phyloP scores from a whole-genome alignment of 2,888 invertebrate species.

The Dugesia japonica region DNA sequence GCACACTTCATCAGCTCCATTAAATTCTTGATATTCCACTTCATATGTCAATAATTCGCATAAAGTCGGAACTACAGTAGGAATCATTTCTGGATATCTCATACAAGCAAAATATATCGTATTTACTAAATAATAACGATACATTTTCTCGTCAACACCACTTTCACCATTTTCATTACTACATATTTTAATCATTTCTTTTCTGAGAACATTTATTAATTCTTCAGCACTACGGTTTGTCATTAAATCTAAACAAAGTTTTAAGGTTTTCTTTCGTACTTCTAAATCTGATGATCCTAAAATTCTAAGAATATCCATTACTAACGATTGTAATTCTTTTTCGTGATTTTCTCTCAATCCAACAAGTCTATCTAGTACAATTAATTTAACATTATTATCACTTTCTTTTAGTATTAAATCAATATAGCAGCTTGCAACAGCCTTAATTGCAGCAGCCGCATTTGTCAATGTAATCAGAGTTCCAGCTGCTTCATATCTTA shows the following conservation, averaged over 20 bases:
- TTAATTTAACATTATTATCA: slow-evolving; percentile 97
- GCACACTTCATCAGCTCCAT: slow-evolving; percentile 69
- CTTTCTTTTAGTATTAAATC: slow-evolving; percentile 97
- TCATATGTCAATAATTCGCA: slow-evolving; percentile 48
- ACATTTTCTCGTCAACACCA: slow-evolving; percentile 26
- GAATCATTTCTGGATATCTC: slow-evolving; percentile 76
- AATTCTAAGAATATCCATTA: slow-evolving; percentile 92
- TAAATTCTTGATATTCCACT: slow-evolving; percentile 10
- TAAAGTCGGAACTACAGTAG: slow-evolving; percentile 66
- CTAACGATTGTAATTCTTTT: slow-evolving; percentile 55
- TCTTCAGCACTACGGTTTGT: slow-evolving; percentile 81
- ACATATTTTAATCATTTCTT: slow-evolving; percentile 31
- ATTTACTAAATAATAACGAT: slow-evolving; percentile 56
- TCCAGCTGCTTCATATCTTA: slow-evolving; percentile 93
- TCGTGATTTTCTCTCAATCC: slow-evolving; percentile 58
- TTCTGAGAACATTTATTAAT: slow-evolving; percentile 39
- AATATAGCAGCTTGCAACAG: slow-evolving; percentile 89
- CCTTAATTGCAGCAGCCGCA: slow-evolving; percentile 87
- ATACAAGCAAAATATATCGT: slow-evolving; percentile 81
- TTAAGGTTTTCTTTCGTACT: slow-evolving; percentile 68
- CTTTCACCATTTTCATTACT: slow-evolving; percentile 6
- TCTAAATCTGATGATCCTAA: slow-evolving; percentile 73
- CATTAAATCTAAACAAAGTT: slow-evolving; percentile 71
- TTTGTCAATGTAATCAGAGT: slow-evolving; percentile 88
- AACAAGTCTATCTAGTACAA: slow-evolving; percentile 78